Evolutionary conservation across 2,888 invertebrate species (phyloP).

Genomic region (Choristoneura rosaceana): DNA sequence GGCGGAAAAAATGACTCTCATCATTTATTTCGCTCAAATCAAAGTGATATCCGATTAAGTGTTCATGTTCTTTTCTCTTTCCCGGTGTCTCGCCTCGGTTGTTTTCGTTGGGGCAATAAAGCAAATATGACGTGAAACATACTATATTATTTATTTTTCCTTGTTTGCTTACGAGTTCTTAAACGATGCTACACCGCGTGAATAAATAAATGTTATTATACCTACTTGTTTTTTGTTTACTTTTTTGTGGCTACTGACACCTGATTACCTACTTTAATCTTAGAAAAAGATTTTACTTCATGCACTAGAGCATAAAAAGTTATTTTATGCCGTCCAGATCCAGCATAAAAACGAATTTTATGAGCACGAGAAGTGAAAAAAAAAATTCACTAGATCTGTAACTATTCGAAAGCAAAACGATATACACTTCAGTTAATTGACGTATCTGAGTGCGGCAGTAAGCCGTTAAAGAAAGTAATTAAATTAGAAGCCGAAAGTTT

Average conservation of each 20-base stretch:
- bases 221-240: neutral
- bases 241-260: neutral
- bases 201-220: constrained; percentile 1
- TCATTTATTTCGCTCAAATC: constrained; percentile 40
- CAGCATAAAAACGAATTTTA: neutral
- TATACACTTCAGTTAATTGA: neutral
- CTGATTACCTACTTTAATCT: too few relatives aligned
- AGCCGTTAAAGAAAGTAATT: constrained; percentile 21
- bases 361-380: too few relatives aligned
- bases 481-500: constrained; percentile 24
- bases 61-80: constrained; percentile 16
- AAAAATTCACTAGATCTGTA: too few relatives aligned
- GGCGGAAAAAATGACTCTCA: constrained; percentile 33
- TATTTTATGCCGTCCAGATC: neutral
- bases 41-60: constrained; percentile 39
- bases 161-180: constrained; percentile 8
- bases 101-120: constrained; percentile 11
- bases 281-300: too few relatives aligned
- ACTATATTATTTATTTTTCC: constrained; percentile 22
- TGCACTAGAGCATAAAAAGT: too few relatives aligned
- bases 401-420: too few relatives aligned
- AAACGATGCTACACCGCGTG: neutral
- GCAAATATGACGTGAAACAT: constrained; percentile 19
- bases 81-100: constrained; percentile 22
- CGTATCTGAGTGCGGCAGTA: neutral